Evolutionary conservation across 2,113 vertebrate genomes (phyloP).

Genomic region (Onychostoma macrolepis): DNA sequence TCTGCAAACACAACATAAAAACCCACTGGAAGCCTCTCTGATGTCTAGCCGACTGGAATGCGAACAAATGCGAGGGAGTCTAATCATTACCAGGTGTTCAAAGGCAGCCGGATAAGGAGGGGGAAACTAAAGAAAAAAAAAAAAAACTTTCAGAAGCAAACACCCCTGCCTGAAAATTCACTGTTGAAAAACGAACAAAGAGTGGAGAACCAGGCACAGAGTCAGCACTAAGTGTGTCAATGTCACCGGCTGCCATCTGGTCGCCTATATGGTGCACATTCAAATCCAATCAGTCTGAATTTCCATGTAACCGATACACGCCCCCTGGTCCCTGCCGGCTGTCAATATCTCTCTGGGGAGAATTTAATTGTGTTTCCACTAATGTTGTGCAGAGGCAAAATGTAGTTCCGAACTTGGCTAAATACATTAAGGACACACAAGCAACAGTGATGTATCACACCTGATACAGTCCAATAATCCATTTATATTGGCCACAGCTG

Average conservation of each 20-base stretch:
- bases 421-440: slow-evolving; percentile 37
- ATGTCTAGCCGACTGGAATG: slow-evolving; percentile 68
- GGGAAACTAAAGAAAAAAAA: slow-evolving; percentile 34
- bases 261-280: slow-evolving; percentile 49
- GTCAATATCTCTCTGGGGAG: slow-evolving; percentile 48
- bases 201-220: slow-evolving; percentile 34
- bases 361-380: slow-evolving; percentile 47
- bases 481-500: slow-evolving; percentile 45
- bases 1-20: slow-evolving; percentile 54
- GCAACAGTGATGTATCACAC: slow-evolving; percentile 54
- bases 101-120: slow-evolving; percentile 62
- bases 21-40: slow-evolving; percentile 59
- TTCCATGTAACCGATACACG: slow-evolving; percentile 55
- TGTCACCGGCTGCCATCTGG: slow-evolving; percentile 61
- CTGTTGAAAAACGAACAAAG: slow-evolving; percentile 44
- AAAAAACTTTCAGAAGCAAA: slow-evolving; percentile 70
- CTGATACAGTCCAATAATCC: slow-evolving; percentile 59
- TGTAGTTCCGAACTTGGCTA: slow-evolving; percentile 39
- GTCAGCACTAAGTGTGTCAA: slow-evolving; percentile 53
- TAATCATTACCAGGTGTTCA: slow-evolving; percentile 80
- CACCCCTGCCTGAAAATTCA: slow-evolving; percentile 49
- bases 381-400: slow-evolving; percentile 28
- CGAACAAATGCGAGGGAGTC: slow-evolving; percentile 44
- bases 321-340: slow-evolving; percentile 46
- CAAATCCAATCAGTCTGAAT: slow-evolving; percentile 61